Conservation (phyloP, 2,113 vertebrate genomes). For the Gopherus flavomarginatus region DNA sequence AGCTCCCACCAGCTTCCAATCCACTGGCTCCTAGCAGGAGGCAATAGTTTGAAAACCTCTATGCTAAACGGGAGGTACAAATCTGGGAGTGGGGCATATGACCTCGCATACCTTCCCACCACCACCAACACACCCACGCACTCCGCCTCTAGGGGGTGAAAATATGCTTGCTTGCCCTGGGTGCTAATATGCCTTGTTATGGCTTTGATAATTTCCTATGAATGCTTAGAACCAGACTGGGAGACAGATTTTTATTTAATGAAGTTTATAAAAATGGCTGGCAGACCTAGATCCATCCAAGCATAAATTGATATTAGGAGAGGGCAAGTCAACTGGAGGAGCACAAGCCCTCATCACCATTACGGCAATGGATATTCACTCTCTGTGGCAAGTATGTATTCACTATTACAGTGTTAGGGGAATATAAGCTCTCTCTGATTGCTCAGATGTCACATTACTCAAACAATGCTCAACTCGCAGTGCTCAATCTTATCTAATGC, state of each 20-base stretch:
- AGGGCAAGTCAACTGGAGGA: neutral
- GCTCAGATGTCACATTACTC: neutral
- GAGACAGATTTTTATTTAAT: neutral
- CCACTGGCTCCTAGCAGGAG: no score
- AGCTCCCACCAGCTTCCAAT: no score
- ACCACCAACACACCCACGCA: fast-evolving
- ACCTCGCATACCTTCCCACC: no score
- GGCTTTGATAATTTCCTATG: neutral
- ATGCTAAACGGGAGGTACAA: no score
- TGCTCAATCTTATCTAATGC: neutral
- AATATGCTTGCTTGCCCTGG: no score
- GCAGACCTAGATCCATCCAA: neutral
- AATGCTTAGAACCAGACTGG: neutral
- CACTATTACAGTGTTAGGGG: neutral
- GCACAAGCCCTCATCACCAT: neutral
- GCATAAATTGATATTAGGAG: neutral
- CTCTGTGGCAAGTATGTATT: neutral
- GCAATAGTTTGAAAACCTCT: no score
- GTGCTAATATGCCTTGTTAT: no score
- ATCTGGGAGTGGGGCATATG: no score
- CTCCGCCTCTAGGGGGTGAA: no score
- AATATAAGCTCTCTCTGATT: neutral
- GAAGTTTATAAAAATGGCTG: neutral
- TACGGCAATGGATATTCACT: neutral
- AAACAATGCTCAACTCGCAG: neutral